Percentiles rank a stretch among this genome's conserved stretches.
These are phyloP conservation scores for Oryctes rhinoceros DNA, from an alignment of 1,140 invertebrate species.

Conservation along the genomic window DNA sequence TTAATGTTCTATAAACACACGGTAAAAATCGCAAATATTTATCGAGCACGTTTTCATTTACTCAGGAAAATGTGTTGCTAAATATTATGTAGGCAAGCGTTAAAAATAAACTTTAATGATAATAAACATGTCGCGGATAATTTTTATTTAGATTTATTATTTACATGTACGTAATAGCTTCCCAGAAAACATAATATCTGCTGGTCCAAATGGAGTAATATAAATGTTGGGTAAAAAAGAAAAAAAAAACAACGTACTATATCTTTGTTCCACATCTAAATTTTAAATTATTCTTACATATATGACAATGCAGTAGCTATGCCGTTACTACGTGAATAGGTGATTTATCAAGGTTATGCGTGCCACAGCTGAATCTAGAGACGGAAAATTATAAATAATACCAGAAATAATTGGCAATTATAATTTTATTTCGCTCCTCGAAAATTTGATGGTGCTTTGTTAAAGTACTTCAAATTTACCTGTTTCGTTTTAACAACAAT, in stretches of 20 bases:
- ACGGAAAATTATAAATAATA: neutral
- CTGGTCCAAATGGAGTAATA: neutral
- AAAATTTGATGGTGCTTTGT: neutral
- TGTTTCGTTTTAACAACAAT: too few species aligned
- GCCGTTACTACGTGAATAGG: neutral
- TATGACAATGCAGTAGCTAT: neutral
- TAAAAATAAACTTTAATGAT: neutral
- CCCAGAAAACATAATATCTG: neutral
- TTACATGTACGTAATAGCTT: neutral
- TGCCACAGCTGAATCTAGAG: too few species aligned
- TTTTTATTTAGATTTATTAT: too few species aligned
- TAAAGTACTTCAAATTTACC: neutral
- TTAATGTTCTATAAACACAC: neutral
- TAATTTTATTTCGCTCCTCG: neutral
- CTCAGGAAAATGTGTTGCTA: neutral
- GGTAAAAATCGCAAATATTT: neutral
- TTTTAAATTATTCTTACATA: neutral
- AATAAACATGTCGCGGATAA: too few species aligned
- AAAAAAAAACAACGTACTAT: neutral
- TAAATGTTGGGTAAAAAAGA: neutral
- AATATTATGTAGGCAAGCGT: neutral
- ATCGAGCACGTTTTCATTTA: neutral
- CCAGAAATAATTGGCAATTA: neutral
- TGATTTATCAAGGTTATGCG: neutral
- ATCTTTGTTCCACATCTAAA: neutral